Evolutionary conservation across 2,888 invertebrate species (phyloP).

Genomic region (Diadegma fenestrale): DNA sequence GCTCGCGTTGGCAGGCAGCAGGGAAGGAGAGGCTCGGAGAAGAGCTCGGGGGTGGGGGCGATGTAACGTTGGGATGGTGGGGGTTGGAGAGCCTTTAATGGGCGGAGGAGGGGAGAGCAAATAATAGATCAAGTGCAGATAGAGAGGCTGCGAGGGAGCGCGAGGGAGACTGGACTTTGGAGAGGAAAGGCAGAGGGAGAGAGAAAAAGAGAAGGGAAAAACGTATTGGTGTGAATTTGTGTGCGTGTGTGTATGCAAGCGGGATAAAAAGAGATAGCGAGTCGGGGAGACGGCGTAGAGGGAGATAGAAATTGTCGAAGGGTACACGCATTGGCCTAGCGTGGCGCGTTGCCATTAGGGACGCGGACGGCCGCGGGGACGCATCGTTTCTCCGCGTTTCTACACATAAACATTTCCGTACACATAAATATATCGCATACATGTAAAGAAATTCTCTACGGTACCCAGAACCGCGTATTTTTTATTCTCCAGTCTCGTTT

Average conservation of each 20-base stretch:
- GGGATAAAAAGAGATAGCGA: conserved; percentile 56
- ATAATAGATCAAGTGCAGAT: conserved; percentile 63
- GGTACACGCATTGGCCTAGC: conserved; percentile 73
- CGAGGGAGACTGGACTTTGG: conserved; percentile 49
- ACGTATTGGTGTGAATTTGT: conserved; percentile 47
- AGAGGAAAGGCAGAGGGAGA: conserved; percentile 56
- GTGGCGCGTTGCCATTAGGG: conserved; percentile 80
- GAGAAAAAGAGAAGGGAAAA: conserved; percentile 39
- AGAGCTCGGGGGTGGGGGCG: conserved; percentile 28
- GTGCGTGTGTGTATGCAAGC: conserved; percentile 47
- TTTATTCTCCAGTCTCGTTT: conserved; percentile 33
- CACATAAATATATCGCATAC: conserved; percentile 7
- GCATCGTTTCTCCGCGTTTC: conserved; percentile 75
- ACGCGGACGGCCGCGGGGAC: conserved; percentile 79
- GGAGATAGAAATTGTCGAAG: conserved; percentile 67
- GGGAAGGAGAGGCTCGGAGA: neutral
- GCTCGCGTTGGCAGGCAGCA: conserved; percentile 1
- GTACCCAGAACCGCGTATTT: conserved; percentile 55
- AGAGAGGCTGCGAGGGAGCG: conserved; percentile 35
- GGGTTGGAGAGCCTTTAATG: conserved; percentile 68
- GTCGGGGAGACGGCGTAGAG: conserved; percentile 61
- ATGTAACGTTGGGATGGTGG: conserved; percentile 22
- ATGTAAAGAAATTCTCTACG: conserved; percentile 5
- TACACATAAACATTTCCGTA: conserved; percentile 8
- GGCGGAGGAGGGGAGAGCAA: conserved; percentile 35